phyloP scores from a whole-genome alignment of 2,888 invertebrate genomes.

The Hirtodrosophila confusa region DNA sequence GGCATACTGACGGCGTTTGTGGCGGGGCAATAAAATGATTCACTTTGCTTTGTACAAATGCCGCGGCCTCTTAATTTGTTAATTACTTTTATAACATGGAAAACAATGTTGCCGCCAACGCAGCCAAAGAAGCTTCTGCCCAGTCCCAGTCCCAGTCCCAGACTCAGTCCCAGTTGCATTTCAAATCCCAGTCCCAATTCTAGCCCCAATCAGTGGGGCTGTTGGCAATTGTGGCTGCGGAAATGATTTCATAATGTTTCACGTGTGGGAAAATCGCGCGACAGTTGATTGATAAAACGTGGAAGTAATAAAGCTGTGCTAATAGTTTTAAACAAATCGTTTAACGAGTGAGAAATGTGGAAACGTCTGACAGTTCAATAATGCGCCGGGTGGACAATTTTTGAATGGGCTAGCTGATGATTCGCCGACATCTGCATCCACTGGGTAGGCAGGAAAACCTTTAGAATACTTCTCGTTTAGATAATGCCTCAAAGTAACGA shows the following conservation, averaged over 20 bases:
- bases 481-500: slow-evolving; percentile 48
- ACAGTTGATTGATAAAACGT: slow-evolving; percentile 36
- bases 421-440: not conserved
- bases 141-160: not conserved
- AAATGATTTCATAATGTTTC: slow-evolving; percentile 47
- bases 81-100: slow-evolving; percentile 32
- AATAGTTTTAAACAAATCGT: slow-evolving; percentile 42
- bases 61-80: slow-evolving; percentile 38
- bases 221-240: slow-evolving; percentile 18
- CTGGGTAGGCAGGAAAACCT: slow-evolving; percentile 4
- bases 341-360: slow-evolving; percentile 45
- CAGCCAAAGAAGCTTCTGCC: slow-evolving; percentile 16
- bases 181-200: not conserved
- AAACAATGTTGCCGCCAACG: slow-evolving; percentile 41
- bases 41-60: slow-evolving; percentile 42
- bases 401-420: slow-evolving; percentile 39
- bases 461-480: slow-evolving; percentile 48
- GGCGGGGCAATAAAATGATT: slow-evolving; percentile 38
- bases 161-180: not conserved
- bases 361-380: slow-evolving; percentile 37
- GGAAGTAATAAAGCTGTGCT: slow-evolving; percentile 36
- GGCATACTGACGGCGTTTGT: slow-evolving; percentile 19
- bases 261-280: slow-evolving; percentile 34
- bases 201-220: not conserved
- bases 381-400: slow-evolving; percentile 23